Conservation (phyloP, 37 sponge, comb jelly and placozoan species). For the Diacarnus erythraeanus region DNA sequence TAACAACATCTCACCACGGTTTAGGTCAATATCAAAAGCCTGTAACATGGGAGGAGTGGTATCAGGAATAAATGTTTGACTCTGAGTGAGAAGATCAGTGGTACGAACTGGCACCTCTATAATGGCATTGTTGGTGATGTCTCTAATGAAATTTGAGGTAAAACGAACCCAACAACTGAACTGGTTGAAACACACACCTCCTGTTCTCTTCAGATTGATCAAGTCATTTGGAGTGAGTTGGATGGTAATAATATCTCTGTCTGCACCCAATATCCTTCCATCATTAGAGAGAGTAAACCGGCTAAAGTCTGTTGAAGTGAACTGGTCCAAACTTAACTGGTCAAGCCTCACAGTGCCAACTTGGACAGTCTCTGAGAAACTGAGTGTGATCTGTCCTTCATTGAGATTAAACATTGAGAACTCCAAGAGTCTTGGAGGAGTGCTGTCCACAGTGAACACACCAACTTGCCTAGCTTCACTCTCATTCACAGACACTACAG, state of each 20-base stretch:
- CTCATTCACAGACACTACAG: conserved; percentile 24
- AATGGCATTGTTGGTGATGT: conserved; percentile 64
- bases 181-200: conserved; percentile 51
- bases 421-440: conserved; percentile 38
- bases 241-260: conserved; percentile 63
- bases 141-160: conserved; percentile 50
- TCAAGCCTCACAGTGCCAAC: conserved; percentile 38
- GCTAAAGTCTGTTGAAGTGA: not conserved
- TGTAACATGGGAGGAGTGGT: conserved; percentile 63
- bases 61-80: conserved; percentile 53
- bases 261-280: conserved; percentile 35
- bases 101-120: conserved; percentile 5
- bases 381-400: conserved; percentile 54
- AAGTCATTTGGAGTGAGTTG: conserved; percentile 63
- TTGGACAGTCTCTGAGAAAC: conserved; percentile 67
- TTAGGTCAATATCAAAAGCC: conserved; percentile 66
- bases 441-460: conserved; percentile 45
- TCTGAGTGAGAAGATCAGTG: not conserved
- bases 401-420: conserved; percentile 79
- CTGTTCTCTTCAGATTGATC: conserved; percentile 63
- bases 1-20: conserved; percentile 55
- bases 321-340: conserved; percentile 55
- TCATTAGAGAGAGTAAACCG: conserved; percentile 58
- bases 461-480: conserved; percentile 25
- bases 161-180: conserved; percentile 68